Conservation (phyloP, 2,797 vertebrate genomes). For the Tadarida brasiliensis region DNA sequence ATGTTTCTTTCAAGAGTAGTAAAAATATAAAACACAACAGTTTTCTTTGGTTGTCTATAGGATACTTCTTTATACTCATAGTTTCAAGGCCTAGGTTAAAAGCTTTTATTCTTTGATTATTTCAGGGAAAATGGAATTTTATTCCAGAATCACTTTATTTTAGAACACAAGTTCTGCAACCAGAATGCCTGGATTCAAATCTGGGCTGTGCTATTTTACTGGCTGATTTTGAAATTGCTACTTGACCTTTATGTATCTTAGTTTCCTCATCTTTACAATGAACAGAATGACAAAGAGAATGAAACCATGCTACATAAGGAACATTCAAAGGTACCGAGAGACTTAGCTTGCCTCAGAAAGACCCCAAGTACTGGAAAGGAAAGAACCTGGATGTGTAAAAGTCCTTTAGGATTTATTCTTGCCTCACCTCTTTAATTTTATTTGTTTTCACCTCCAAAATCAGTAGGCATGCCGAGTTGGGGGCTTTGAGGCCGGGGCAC, state of each 20-base stretch:
- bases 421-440: neutral
- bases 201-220: neutral
- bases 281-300: neutral
- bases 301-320: neutral
- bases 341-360: neutral
- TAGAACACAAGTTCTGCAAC: neutral
- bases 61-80: neutral
- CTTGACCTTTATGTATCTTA: neutral
- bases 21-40: conserved; percentile 46
- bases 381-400: neutral
- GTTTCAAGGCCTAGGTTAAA: neutral
- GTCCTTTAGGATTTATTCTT: neutral
- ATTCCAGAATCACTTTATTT: conserved; percentile 1
- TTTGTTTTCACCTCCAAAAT: conserved; percentile 30
- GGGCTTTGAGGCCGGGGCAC: neutral
- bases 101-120: conserved; percentile 7
- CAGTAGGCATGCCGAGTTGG: neutral
- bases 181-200: conserved; percentile 16
- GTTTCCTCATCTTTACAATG: conserved; percentile 33
- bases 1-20: neutral
- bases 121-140: conserved; percentile 30
- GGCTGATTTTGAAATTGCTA: neutral
- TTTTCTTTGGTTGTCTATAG: neutral
- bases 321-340: neutral
- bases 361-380: neutral